phyloP scores from a whole-genome alignment of 2,797 vertebrate genomes.

The Avahi laniger region DNA sequence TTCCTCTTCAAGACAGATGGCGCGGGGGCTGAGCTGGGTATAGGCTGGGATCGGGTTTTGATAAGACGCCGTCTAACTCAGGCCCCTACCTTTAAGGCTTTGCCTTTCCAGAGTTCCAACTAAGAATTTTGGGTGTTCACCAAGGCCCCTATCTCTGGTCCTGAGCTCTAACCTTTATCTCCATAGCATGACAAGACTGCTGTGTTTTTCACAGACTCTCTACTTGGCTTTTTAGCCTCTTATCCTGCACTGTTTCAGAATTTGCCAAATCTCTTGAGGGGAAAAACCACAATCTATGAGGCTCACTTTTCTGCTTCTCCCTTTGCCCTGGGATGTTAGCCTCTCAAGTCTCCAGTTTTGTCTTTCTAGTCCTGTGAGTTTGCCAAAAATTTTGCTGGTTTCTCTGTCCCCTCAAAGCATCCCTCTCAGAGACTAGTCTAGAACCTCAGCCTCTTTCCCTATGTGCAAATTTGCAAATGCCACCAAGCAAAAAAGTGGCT shows the following conservation, averaged over 20 bases:
- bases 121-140: neutral
- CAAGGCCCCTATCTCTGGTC: neutral
- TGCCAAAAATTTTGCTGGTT: neutral
- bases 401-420: neutral
- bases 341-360: neutral
- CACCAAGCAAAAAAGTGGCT: neutral
- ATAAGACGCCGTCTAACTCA: neutral
- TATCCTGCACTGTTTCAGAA: neutral
- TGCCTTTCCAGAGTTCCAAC: neutral
- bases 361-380: neutral
- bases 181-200: neutral
- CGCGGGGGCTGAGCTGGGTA: neutral
- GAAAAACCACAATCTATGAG: neutral
- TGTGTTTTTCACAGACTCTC: neutral
- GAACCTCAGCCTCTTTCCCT: neutral
- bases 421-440: neutral
- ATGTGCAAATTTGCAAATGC: neutral
- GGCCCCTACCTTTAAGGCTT: neutral
- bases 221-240: neutral
- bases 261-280: neutral
- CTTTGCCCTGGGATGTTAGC: neutral
- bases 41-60: neutral
- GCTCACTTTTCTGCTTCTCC: neutral
- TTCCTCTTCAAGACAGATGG: neutral
- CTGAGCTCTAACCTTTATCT: neutral